These are phyloP conservation scores for Lypha dubia DNA, from an alignment of 2,888 invertebrate species.

Conservation along the genomic window DNA sequence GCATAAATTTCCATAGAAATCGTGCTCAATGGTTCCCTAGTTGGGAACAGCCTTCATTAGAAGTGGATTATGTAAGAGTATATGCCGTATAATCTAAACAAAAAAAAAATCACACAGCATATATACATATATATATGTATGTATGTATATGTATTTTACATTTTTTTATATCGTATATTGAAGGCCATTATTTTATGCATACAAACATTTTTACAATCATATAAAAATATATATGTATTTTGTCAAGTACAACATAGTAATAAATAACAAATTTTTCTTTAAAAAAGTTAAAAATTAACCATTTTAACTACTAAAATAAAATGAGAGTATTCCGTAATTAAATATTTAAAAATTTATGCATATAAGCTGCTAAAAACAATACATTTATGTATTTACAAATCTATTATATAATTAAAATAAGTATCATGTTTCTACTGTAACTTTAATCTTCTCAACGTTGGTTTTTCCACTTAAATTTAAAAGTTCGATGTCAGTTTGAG, in stretches of 20 bases:
- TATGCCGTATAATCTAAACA: constrained; percentile 77
- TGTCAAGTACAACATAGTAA: constrained; percentile 15
- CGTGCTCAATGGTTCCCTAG: constrained; percentile 86
- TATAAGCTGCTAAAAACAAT: not conserved
- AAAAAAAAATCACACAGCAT: constrained; percentile 1
- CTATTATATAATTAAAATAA: not conserved
- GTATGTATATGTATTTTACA: not conserved
- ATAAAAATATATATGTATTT: constrained; percentile 19
- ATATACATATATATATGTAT: too few species aligned
- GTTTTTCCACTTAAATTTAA: constrained; percentile 73
- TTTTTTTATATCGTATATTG: not conserved
- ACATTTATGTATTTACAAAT: constrained; percentile 5
- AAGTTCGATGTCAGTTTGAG: constrained; percentile 83
- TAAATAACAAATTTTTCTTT: constrained; percentile 8
- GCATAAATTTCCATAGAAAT: constrained; percentile 88
- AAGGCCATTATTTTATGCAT: not conserved
- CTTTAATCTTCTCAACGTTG: not conserved
- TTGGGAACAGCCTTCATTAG: constrained; percentile 85
- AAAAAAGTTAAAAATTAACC: not conserved
- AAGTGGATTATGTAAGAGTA: constrained; percentile 81
- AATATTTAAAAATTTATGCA: constrained; percentile 27
- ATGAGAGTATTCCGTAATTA: constrained; percentile 12
- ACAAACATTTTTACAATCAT: constrained; percentile 2
- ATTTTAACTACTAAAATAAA: constrained; percentile 25
- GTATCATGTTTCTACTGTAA: constrained; percentile 23